These are phyloP conservation scores for Pantherophis vulpinus DNA, from an alignment of 2,797 vertebrate genomes.

Conservation along the genomic window DNA sequence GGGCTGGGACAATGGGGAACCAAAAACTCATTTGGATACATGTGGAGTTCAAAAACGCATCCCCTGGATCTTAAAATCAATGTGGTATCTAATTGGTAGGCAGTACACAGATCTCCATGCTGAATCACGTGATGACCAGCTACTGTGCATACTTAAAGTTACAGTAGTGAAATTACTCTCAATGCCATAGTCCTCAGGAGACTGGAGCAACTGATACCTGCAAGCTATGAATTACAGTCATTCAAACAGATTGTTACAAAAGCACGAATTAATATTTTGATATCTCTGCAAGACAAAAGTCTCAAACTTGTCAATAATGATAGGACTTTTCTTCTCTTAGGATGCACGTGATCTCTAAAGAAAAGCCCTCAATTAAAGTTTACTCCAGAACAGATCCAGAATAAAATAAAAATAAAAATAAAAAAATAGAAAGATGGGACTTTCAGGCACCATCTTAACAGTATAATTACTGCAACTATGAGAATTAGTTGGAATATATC, in stretches of 20 bases:
- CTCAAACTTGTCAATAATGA: constrained; percentile 61
- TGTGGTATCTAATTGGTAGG: constrained; percentile 50
- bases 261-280: constrained; percentile 62
- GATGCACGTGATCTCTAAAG: constrained; percentile 59
- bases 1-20: constrained; percentile 65
- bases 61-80: constrained; percentile 63
- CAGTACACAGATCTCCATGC: constrained; percentile 48
- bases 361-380: constrained; percentile 66
- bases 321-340: constrained; percentile 55
- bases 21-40: constrained; percentile 75
- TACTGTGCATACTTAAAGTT: constrained; percentile 58
- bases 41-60: constrained; percentile 65
- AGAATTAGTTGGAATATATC: background rate
- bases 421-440: background rate
- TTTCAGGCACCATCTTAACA: constrained; percentile 45
- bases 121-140: constrained; percentile 35
- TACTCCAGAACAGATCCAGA: constrained; percentile 52
- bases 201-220: constrained; percentile 50
- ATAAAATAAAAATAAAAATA: constrained; percentile 13
- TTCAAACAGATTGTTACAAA: constrained; percentile 58
- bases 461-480: constrained; percentile 39
- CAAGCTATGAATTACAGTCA: constrained; percentile 64
- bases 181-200: constrained; percentile 47
- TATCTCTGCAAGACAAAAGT: constrained; percentile 45
- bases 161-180: constrained; percentile 47